phyloP scores from a whole-genome alignment of 2,113 vertebrate species.

The Catharus fuscescens region DNA sequence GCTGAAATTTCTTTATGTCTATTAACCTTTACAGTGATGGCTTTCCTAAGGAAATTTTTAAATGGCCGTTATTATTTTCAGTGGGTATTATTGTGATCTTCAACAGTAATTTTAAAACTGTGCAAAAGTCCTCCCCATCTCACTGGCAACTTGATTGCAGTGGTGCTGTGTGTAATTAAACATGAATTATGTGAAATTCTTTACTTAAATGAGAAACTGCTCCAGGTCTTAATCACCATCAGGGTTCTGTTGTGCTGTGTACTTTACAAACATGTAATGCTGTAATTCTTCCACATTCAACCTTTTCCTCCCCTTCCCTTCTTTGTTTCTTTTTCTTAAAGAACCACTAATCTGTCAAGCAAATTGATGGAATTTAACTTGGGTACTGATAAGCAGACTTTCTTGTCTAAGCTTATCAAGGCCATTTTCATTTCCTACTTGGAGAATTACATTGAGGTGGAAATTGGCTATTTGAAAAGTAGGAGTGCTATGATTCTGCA shows the following conservation, averaged over 20 bases:
- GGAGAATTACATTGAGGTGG: constrained; percentile 98
- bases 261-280: constrained; percentile 18
- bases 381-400: constrained; percentile 99
- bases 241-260: constrained; percentile 6
- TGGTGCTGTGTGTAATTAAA: constrained; percentile 23
- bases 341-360: constrained; percentile 90
- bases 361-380: constrained; percentile 97
- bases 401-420: constrained; percentile 98
- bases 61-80: background rate
- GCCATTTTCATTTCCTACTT: constrained; percentile 96
- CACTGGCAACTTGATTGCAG: background rate
- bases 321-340: constrained; percentile 74
- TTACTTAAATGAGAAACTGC: background rate
- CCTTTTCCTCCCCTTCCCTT: constrained; percentile 50
- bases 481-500: constrained; percentile 94
- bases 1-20: background rate
- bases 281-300: constrained; percentile 42
- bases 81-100: background rate
- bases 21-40: background rate
- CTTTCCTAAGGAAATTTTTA: background rate
- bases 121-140: background rate
- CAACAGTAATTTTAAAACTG: background rate
- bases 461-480: constrained; percentile 92
- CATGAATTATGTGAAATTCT: background rate
- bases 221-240: background rate